Evolutionary conservation across 2,888 invertebrate species (phyloP).

Genomic region (Bimastos eiseni): DNA sequence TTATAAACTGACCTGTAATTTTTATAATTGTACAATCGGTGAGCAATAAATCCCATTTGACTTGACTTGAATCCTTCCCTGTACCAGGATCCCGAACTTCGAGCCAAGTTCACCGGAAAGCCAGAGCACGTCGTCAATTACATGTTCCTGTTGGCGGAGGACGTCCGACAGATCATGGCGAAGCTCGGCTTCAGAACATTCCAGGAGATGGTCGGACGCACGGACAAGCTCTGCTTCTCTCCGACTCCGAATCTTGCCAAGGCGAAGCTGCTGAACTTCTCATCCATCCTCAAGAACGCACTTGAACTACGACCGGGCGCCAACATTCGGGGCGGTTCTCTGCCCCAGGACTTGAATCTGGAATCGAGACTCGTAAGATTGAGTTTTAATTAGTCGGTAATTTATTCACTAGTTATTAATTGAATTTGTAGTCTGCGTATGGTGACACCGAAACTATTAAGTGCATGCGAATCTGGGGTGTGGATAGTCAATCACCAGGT

Average conservation of each 20-base stretch:
- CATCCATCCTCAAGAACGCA: conserved; percentile 84
- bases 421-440: too few species aligned
- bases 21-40: too few species aligned
- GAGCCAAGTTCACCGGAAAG: conserved; percentile 94
- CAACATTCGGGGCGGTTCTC: conserved; percentile 86
- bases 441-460: too few species aligned
- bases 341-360: conserved; percentile 70
- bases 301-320: conserved; percentile 84
- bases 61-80: not conserved
- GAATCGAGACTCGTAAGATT: conserved; percentile 58
- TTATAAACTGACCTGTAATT: too few species aligned
- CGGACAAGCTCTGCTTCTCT: conserved; percentile 68
- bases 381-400: conserved; percentile 27
- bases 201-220: conserved; percentile 77
- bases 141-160: conserved; percentile 95
- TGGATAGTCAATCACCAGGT: too few species aligned
- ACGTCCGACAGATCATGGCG: conserved; percentile 89
- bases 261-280: conserved; percentile 81
- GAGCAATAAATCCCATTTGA: not conserved
- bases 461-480: too few species aligned
- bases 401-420: too few species aligned
- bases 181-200: conserved; percentile 83
- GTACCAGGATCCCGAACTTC: conserved; percentile 78
- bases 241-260: conserved; percentile 75
- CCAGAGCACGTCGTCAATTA: conserved; percentile 97